Base-by-base conservation (phyloP, 2,888 invertebrate genomes). In the Lithodes maja region DNA sequence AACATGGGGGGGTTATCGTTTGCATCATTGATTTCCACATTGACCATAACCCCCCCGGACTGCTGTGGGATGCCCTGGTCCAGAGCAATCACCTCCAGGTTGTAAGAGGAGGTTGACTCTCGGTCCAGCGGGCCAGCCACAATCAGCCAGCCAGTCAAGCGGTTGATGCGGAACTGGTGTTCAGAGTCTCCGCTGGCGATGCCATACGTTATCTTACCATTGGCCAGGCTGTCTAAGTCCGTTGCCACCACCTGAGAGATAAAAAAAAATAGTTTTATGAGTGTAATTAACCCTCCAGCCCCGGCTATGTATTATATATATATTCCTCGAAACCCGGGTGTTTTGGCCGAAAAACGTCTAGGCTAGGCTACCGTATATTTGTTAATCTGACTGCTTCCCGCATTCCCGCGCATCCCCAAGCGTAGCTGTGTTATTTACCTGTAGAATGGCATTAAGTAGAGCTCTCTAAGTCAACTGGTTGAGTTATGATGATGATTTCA, bases 1-100 rank as follows among this genome's bases (percentile, higher is more conserved):
- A 98, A 98, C 55, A 96, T 92, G 3, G 99, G 99, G 50, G 98
- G 96, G 94, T 98, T 98, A 93, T 99, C 99, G 94, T 99, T 99
- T 0, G 97, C 96, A 94, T 99, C 99, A 1, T 96, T 94, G 89
- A 99, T 95, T 93, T 97, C 97, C 83, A 99, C 95, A 93, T 96
- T 96, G 2, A 98, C 95, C 92, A 96, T 95, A 12, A 96, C 96
- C 92, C 96, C 95, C 90, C 95, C 95, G 81, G 97, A 96, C 50
- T 97, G 95, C 86, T 96, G 95, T 0, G 98, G 98, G 84, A 95
- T 93, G 2, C 98, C 98, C 92, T 96, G 95, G 94, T 98, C 98
- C 78, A 96, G 95, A 2, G 98, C 98, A 92, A 96, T 95, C 85
- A 98, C 95, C 94, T 97, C 97, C 83, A 98, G 94, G 75, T 95